Percentiles rank a stretch among this genome's conserved stretches.
Conservation (phyloP, 2,797 vertebrate genomes). For the Poecilia velifera region DNA sequence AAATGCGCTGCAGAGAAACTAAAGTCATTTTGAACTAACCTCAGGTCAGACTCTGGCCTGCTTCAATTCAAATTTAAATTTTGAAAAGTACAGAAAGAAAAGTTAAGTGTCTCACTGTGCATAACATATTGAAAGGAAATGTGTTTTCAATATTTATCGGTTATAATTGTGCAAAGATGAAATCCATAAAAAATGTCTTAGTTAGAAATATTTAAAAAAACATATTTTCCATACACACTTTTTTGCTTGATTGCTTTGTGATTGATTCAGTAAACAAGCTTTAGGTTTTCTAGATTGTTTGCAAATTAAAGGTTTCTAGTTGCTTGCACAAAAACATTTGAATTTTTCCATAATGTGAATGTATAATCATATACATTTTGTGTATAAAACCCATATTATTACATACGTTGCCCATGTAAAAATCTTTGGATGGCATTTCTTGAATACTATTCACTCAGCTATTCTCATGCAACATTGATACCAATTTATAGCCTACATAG, state of each 20-base stretch:
- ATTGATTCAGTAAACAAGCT: background rate
- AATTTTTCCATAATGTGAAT: background rate
- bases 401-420: background rate
- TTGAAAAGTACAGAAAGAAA: background rate
- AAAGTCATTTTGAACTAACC: constrained; percentile 10
- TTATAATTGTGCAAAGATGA: background rate
- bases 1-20: constrained; percentile 5
- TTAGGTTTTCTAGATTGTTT: background rate
- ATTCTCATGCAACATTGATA: background rate
- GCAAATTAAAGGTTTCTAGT: background rate
- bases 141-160: background rate
- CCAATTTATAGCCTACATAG: too few relatives aligned
- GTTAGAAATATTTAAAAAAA: background rate
- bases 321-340: background rate
- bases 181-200: background rate
- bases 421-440: background rate
- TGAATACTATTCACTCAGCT: background rate
- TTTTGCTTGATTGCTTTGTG: background rate
- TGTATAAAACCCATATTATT: background rate
- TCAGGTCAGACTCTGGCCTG: constrained; percentile 1
- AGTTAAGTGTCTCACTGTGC: background rate
- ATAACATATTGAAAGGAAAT: background rate
- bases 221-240: background rate
- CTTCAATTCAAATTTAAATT: background rate
- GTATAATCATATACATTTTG: background rate